Percentiles rank a stretch among this genome's conserved stretches.
phyloP scores from a whole-genome alignment of 1,140 invertebrate species.

The Armadillidium nasatum region DNA sequence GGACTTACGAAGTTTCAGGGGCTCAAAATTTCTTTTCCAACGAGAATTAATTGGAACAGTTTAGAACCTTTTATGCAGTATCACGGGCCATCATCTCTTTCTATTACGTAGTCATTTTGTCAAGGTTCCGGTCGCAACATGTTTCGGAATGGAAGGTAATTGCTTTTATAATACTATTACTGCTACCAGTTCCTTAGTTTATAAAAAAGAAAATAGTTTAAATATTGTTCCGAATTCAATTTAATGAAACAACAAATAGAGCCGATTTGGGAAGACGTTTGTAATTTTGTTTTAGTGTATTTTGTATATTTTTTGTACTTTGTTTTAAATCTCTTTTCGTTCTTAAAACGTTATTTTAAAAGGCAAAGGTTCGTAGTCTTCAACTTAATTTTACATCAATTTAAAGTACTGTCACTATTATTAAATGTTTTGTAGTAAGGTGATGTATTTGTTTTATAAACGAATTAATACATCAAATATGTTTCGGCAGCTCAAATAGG shows the following conservation, averaged over 20 bases:
- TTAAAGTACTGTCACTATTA: no score
- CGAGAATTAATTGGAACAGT: slow-evolving; percentile 74
- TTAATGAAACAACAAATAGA: background rate
- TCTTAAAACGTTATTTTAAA: no score
- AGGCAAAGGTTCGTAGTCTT: no score
- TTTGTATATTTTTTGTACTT: no score
- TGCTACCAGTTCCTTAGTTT: no score
- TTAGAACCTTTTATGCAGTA: slow-evolving; percentile 64
- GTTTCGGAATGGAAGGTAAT: slow-evolving; percentile 51
- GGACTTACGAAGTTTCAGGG: slow-evolving; percentile 69
- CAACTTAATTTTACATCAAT: no score
- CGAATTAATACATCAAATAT: background rate
- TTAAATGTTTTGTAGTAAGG: no score
- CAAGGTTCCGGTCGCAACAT: slow-evolving; percentile 62
- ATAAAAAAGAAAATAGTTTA: no score
- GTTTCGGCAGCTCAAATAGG: background rate
- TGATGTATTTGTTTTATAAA: no score
- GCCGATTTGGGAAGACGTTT: background rate
- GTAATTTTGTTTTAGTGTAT: background rate
- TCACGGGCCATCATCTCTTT: slow-evolving; percentile 57
- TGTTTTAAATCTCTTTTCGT: no score
- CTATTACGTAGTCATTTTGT: slow-evolving; percentile 73
- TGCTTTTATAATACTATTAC: no score
- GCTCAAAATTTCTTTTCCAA: slow-evolving; percentile 59
- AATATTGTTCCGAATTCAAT: background rate